Evolutionary conservation across 2,888 invertebrate species (phyloP), one percentile per base, ranked within the genome.

Genomic region (Tetranychus piercei): DNA sequence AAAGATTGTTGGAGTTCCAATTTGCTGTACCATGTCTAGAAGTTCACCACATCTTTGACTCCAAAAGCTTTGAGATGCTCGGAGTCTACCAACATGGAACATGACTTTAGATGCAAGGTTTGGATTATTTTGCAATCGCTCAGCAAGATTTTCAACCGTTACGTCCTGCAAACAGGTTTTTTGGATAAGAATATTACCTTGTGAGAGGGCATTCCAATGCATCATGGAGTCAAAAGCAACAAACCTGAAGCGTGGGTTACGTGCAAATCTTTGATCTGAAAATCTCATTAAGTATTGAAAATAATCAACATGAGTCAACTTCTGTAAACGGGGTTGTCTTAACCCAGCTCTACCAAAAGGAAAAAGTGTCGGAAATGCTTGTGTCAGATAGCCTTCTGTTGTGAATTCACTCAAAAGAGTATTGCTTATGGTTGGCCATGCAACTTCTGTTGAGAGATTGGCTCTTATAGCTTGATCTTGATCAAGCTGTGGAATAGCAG

Each of bases 71-170:
- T 6, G 2, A 1, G 65, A n/a, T 6, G 65, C 15, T 65, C 65
- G 2, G 65, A 65, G 15, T 20, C 69, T 75, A 65, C 76, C 72
- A 3, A 45, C 67, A 22, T 71, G 71, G 64, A 67, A 73, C 76
- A 77, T 77, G 4, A 77, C 43, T 72, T 73, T 75, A 1, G 69
- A 74, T 15, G 72, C 22, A 8, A 77, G 18, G 1, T 15, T 23
- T n/a, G 76, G 75, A 18, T 77, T 20, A 4, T 72, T 65, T 22
- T 20, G 6, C 5, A 77, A 44, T 45, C 72, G 44, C n/a, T 45
- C 69, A 55, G 45, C 64, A 4, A 77, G 7, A 22, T 74, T 74
- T 72, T 44, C 15, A 67, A 44, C 73, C 1, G 44, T 72, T 4
- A 72, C n/a, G n/a, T n/a, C n/a, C n/a, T n/a, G n/a, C n/a, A n/a